These are phyloP conservation scores for Heliopora coerulea DNA, from an alignment of 92 coral and sea anemone genomes.

Conservation along the genomic window DNA sequence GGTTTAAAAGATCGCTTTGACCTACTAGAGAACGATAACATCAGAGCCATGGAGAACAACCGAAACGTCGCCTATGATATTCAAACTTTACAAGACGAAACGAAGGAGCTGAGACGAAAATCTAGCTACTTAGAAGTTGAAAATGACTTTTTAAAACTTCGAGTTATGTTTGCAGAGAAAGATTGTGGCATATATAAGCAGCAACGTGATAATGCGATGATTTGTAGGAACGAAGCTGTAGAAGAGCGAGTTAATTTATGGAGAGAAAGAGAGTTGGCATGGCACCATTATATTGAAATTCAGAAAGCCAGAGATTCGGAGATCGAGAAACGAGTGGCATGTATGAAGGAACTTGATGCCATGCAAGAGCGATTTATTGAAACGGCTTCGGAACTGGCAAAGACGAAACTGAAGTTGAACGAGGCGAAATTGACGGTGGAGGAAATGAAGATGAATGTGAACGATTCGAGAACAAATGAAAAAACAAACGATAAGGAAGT, in stretches of 20 bases:
- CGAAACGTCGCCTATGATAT: not conserved
- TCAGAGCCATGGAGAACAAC: not conserved
- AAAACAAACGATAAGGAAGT: not conserved
- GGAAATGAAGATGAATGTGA: not conserved
- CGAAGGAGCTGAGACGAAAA: not conserved
- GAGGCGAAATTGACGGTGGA: conserved; percentile 1
- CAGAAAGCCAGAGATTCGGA: not conserved
- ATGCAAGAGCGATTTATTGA: not conserved
- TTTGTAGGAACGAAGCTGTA: not conserved
- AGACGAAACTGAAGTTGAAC: not conserved
- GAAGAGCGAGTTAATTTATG: not conserved
- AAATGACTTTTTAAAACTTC: not conserved
- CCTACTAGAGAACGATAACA: not conserved
- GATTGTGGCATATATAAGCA: not conserved
- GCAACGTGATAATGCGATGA: not conserved
- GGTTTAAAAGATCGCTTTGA: conserved; percentile 3
- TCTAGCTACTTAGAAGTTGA: not conserved
- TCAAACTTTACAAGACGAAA: not conserved
- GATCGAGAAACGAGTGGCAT: not conserved
- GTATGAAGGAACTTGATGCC: not conserved
- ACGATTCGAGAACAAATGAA: not conserved
- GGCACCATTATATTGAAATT: not conserved
- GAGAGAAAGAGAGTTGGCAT: not conserved
- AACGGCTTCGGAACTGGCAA: not conserved
- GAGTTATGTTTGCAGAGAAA: not conserved